phyloP scores from a whole-genome alignment of 2,888 invertebrate genomes.

The Tolmerus cingulatus region DNA sequence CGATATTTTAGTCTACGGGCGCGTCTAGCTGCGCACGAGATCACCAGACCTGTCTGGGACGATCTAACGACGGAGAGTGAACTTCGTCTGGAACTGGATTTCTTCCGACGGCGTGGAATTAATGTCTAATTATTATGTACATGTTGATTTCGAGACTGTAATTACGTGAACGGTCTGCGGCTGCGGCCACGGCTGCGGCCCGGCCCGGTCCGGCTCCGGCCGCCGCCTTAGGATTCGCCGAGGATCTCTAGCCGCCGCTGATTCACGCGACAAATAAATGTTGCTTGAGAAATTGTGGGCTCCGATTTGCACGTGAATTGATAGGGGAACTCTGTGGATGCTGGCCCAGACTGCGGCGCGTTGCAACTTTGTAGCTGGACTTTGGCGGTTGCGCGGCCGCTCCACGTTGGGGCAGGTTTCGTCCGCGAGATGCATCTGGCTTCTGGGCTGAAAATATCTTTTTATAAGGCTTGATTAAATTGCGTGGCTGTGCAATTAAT shows the following conservation, averaged over 20 bases:
- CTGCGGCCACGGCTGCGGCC: background rate
- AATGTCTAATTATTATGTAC: constrained; percentile 38
- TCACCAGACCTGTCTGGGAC: constrained; percentile 30
- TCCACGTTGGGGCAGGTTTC: background rate
- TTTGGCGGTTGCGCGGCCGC: background rate
- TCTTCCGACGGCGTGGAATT: constrained; percentile 9
- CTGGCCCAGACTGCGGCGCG: background rate
- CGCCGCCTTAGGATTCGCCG: background rate
- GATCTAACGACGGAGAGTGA: constrained; percentile 33
- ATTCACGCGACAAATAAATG: constrained; percentile 20
- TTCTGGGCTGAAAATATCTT: background rate
- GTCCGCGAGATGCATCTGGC: background rate
- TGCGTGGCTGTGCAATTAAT: background rate
- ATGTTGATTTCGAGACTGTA: constrained; percentile 38
- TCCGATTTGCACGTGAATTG: constrained; percentile 7
- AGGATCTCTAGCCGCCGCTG: background rate
- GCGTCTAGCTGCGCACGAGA: constrained; percentile 32
- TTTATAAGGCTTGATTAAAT: background rate
- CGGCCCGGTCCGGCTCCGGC: background rate
- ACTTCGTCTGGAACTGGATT: constrained; percentile 39
- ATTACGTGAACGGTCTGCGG: constrained; percentile 41
- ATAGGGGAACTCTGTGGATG: background rate
- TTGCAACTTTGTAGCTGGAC: background rate
- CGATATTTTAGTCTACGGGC: constrained; percentile 27
- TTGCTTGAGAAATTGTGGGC: constrained; percentile 20